Conservation (phyloP, 2,888 invertebrate genomes). For the Callinectes sapidus region DNA sequence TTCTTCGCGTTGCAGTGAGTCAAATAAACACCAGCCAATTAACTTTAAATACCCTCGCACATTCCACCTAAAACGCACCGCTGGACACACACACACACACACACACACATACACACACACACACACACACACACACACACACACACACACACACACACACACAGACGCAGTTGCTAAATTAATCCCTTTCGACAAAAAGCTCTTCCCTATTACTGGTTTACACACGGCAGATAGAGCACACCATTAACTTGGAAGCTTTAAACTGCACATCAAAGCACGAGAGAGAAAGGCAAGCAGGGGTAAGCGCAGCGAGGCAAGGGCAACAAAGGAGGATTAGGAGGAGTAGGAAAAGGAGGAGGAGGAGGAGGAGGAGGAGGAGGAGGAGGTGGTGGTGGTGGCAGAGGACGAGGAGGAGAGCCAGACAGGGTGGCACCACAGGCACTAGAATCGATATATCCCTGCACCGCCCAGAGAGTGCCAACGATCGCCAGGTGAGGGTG, state of each 20-base stretch:
- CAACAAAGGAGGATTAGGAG: slow-evolving; percentile 28
- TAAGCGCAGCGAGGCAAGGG: neutral
- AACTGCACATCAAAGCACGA: neutral
- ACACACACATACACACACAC: neutral
- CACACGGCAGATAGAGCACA: neutral
- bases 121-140: slow-evolving; percentile 1
- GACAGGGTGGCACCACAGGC: slow-evolving; percentile 35
- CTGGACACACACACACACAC: neutral
- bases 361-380: slow-evolving; percentile 22
- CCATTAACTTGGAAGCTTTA: neutral
- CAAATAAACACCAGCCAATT: neutral
- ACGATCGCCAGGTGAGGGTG: slow-evolving; percentile 11
- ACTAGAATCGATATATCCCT: slow-evolving; percentile 34
- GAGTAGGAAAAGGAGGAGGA: slow-evolving; percentile 7
- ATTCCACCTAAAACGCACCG: neutral
- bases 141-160: neutral
- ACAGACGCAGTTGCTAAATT: neutral
- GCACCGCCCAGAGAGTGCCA: slow-evolving; percentile 23
- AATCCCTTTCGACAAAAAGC: neutral
- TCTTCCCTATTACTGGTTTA: neutral
- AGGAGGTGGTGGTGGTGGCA: too few species aligned
- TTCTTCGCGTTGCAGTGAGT: neutral
- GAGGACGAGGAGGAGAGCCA: slow-evolving; percentile 19
- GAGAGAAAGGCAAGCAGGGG: neutral
- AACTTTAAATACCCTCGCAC: neutral